A percentile compares a stretch with the other conserved stretches of the same genome.
phyloP scores from a whole-genome alignment of 2,797 vertebrate genomes.

The Sebastes vulpes region DNA sequence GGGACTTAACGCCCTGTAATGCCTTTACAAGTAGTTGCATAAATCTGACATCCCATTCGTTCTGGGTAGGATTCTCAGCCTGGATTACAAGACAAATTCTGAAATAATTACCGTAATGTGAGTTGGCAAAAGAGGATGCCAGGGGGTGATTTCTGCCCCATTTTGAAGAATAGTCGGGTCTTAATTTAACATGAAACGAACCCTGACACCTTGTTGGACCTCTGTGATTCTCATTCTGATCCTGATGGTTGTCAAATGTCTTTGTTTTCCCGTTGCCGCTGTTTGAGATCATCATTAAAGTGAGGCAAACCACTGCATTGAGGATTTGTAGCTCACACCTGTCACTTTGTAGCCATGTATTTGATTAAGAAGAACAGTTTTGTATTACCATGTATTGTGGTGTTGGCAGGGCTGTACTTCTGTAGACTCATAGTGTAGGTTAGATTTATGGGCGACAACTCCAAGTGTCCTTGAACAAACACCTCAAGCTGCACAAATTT shows the following conservation, averaged over 20 bases:
- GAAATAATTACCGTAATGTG: conserved; percentile 86
- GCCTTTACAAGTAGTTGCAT: conserved; percentile 87
- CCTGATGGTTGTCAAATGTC: neutral
- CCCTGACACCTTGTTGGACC: conserved; percentile 33
- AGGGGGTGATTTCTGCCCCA: conserved; percentile 43
- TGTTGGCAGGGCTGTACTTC: neutral
- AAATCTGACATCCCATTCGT: conserved; percentile 89
- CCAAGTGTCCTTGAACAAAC: conserved; percentile 2
- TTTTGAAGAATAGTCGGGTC: conserved; percentile 23
- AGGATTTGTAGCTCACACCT: neutral
- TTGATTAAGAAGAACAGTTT: neutral
- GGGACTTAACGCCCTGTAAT: conserved; percentile 86
- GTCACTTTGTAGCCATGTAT: neutral
- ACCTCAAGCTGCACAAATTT: neutral
- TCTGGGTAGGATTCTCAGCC: conserved; percentile 83
- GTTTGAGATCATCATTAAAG: neutral
- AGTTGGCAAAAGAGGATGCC: conserved; percentile 68
- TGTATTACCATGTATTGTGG: neutral
- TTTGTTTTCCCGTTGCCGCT: neutral
- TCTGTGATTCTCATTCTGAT: neutral
- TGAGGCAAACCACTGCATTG: neutral
- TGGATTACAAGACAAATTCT: conserved; percentile 88
- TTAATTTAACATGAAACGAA: conserved; percentile 56
- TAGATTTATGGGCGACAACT: conserved; percentile 9
- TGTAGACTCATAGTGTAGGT: neutral